Base-by-base conservation (phyloP, 2,888 invertebrate species). In the Nematopogon swammerdamellus region DNA sequence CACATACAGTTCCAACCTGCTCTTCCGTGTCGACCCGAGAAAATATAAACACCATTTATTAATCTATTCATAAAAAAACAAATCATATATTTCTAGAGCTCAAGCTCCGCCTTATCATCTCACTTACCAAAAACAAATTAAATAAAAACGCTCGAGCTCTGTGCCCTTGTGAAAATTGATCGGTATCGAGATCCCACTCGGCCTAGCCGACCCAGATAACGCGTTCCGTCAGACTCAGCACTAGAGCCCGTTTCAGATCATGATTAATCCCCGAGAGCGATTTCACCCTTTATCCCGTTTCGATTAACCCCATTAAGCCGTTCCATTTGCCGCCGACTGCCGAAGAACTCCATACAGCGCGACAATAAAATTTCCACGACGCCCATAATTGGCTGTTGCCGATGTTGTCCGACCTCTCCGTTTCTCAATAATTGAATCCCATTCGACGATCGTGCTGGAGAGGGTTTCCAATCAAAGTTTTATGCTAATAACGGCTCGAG, bases 381-480 rank as follows among this genome's bases (percentile, higher is more conserved):
- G 8, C 11, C 25, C 8, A 36, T 36, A 36, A 36, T 36, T 36
- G 36, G 36, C 36, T 36, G 36, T 36, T 14, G 8, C 36, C 6
- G 36, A 36, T 8, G 11, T 14, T 36, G 36, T 14, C 36, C 3
- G 36, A 36, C 36, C 36, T 36, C 36, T 36, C 36, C 3, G n/a
- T 3, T 36, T 14, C 36, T 36, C 42, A n/a, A 45, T 49, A 49
- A 49, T 49, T 46, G 46, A 49, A 25, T 49, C 45, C 2, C 14
- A 14, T 20, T n/a, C 11, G 45, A 18, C 18, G 5, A 8, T 4
- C 4, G 45, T 18, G 18, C 11, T 18, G 14, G 45, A 45, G 45
- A 20, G 45, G 20, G 8, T 45, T 45, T 45, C 45, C 45, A 45
- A 45, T 45, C 45, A 45, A 45, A 45, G 45, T 45, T 45, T 45